Conservation (phyloP, 2,113 vertebrate genomes). For the Crotalus horridus region DNA sequence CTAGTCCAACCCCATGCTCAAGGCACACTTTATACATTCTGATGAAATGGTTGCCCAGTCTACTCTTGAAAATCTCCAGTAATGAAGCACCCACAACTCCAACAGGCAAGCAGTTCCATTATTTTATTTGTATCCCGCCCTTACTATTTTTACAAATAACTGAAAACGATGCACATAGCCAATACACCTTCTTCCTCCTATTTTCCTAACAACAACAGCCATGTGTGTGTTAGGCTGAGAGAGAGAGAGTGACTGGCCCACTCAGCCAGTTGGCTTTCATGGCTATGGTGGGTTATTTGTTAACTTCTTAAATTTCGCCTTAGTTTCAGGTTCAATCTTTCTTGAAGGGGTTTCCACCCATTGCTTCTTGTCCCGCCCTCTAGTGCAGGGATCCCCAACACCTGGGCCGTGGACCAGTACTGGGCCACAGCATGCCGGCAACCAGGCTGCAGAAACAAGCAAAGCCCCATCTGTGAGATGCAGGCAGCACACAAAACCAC, state of each 20-base stretch:
- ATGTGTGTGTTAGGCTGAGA: not conserved
- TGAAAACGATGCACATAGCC: not conserved
- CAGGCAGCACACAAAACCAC: too few relatives aligned
- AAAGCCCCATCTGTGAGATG: too few relatives aligned
- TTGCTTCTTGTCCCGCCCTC: not conserved
- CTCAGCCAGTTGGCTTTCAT: not conserved
- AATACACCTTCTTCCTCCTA: not conserved
- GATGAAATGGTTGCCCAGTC: not conserved
- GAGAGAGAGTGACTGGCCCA: not conserved
- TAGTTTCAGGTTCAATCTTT: not conserved
- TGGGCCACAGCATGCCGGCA: too few relatives aligned
- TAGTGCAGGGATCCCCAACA: too few relatives aligned
- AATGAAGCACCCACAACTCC: not conserved
- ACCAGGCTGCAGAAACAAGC: too few relatives aligned
- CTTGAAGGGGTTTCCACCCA: not conserved
- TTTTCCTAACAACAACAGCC: not conserved
- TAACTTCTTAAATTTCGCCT: not conserved
- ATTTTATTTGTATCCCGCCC: not conserved
- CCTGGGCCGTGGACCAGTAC: too few relatives aligned
- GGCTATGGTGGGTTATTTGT: not conserved
- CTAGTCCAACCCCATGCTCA: not conserved
- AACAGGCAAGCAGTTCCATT: not conserved
- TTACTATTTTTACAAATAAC: not conserved
- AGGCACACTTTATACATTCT: not conserved
- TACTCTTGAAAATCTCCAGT: not conserved